Base-by-base conservation (phyloP, 2,888 invertebrate genomes). In the Stenurella melanura region DNA sequence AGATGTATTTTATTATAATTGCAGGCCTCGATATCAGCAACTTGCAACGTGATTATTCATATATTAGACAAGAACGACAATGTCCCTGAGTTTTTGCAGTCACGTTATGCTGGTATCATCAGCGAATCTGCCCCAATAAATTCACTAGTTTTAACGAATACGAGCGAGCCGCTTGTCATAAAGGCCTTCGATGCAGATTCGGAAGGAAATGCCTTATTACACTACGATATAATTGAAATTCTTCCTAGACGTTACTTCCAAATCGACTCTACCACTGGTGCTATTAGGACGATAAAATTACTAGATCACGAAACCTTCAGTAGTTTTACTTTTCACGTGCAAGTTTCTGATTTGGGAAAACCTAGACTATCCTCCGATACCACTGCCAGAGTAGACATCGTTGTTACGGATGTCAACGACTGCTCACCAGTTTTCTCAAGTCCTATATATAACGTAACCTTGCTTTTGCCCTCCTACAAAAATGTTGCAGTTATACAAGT, bases 61-160 rank as follows among this genome's bases (percentile, higher is more conserved):
- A 94, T 98, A 77, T 90, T 97, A 78, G 98, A 98, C 90, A 93
- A 93, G 84, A 98, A 98, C 90, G 97, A 97, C 89, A 96, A 95
- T 90, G 91, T 93, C 26, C 97, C 97, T 0, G 89, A 90, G 83
- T 95, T 97, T 87, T 86, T 92, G 26, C 93, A 93, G 85, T 92
- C 91, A 61, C 87, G 90, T 79, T 96, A 95, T 89, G 90, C 90
- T 80, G 96, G 96, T n/a, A 91, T 91, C 84, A 93, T 96, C 78
- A 93, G 94, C 67, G 97, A 97, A 90, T 93, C 94, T 21, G 93
- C 94, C 4, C 91, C 92, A 26, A 90, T 94, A 76, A 95, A 94
- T 78, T 95, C 95, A 60, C 91, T 96, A 75, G 95, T 96, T 64
- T 90, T 95, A 60, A 92, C 93, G 17, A 92, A 93, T 81, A 90